Evolutionary conservation across 1,140 invertebrate species (phyloP), one percentile per base, ranked within the genome.

Genomic region (Drosophila pruinosa): DNA sequence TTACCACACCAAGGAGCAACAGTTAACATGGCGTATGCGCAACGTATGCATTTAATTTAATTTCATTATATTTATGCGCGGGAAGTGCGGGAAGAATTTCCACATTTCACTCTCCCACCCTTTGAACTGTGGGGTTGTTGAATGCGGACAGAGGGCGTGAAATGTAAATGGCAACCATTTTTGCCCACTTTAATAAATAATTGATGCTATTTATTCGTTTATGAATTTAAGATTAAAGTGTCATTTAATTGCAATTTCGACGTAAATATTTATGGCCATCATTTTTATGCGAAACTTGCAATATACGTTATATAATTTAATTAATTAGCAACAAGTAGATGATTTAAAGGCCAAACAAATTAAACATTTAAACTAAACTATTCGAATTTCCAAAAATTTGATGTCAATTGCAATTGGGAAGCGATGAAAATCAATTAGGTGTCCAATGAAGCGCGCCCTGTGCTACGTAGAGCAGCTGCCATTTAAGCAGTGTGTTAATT

Each of bases 1-100:
- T 36, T 61, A 48, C 58, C 17, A 56, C 22, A 59, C 58, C 24
- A 57, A 77, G 77, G 65, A 81, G 81, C 81, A 86, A 86, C 81
- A 86, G 81, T 86, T 86, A 86, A 86, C 82, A 82, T 78, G 81
- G 82, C 81, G 81, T 86, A 86, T 86, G 81, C 82, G 81, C 81
- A 86, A 86, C 82, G 82, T 88, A 88, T 88, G 81, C 81, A 86
- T 86, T 86, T 88, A 86, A 88, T 86, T 86, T 86, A 86, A 86
- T 86, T 86, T 86, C 81, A 86, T 86, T 86, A 86, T 86, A 88
- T 86, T 86, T 86, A 86, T 86, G 78, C 81, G 77, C 81, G 88
- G 81, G 72, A 81, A 77, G 28, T 73, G 69, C 56, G 39, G 59
- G 54, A 15, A 4, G 43, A 7, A 7, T 10, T 53, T 34, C 17